A percentile compares a stretch with the other conserved stretches of the same genome.
Conservation (phyloP, 2,888 invertebrate species). For the Drosophila helvetica region DNA sequence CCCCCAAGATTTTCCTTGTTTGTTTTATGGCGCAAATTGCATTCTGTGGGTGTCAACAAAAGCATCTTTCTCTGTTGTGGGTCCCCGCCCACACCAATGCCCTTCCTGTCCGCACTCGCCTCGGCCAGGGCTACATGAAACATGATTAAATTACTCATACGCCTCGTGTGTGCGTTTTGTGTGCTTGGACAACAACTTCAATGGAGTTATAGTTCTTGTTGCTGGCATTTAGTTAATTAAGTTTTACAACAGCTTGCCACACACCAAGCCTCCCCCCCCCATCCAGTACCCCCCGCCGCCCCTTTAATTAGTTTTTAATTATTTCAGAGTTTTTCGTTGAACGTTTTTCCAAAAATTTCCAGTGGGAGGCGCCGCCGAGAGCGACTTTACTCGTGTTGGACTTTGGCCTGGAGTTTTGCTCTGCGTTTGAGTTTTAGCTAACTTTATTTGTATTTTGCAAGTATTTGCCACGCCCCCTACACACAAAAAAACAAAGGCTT, state of each 20-base stretch:
- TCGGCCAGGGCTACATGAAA: conserved; percentile 56
- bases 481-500: conserved; percentile 15
- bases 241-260: conserved; percentile 67
- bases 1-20: conserved; percentile 36
- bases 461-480: conserved; percentile 46
- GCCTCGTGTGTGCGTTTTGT: conserved; percentile 53
- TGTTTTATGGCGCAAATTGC: conserved; percentile 70
- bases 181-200: conserved; percentile 39
- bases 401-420: conserved; percentile 47
- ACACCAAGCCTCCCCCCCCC: conserved; percentile 3
- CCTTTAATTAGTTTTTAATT: conserved; percentile 76
- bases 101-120: background rate
- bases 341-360: conserved; percentile 41
- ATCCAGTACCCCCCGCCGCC: conserved; percentile 6
- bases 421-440: conserved; percentile 64
- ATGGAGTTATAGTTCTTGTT: conserved; percentile 57
- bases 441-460: conserved; percentile 73
- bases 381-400: conserved; percentile 28
- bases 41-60: conserved; percentile 72
- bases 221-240: conserved; percentile 72
- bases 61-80: conserved; percentile 34
- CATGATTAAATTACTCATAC: conserved; percentile 75
- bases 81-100: background rate
- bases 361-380: conserved; percentile 16
- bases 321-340: conserved; percentile 56